Base-by-base conservation (phyloP, 2,888 invertebrate species). In the Chromoteleia sp. region DNA sequence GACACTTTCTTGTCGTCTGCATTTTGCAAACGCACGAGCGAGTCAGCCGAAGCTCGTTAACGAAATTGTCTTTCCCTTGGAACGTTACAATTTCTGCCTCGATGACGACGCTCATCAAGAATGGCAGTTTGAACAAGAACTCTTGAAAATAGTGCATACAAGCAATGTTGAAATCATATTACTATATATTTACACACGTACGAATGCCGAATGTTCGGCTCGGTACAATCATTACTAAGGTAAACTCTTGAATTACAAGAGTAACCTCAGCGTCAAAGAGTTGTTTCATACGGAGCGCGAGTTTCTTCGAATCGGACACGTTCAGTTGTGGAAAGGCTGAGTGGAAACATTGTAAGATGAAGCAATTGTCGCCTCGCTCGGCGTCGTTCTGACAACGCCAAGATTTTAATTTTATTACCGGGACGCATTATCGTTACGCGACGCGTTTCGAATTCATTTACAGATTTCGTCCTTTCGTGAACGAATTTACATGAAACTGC, bases 191-290 rank as follows among this genome's bases (percentile, higher is more conserved):
- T 80, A 50, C 73, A 63, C 58, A 68, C 76, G 78, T 74, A 82
- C 80, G 81, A 77, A 65, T 75, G 71, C 78, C 80, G 82, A 83
- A 52, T 65, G 67, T 73, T 67, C 58, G 50, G 81, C 78, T 84
- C 83, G 81, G 84, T 87, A 81, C 82, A 54, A 67, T 84, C 81
- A 84, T 86, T 84, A 83, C 78, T 70, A 78, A 83, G 84, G 85
- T 84, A 85, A 86, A 87, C 84, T 83, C 82, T 75, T 70, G 82
- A 84, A 85, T 85, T 87, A 84, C 84, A 79, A 82, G 68, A 73
- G 52, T 17, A 71, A 71, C 54, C 61, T 33, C 63, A 41, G 71
- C 17, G 12, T 12, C 45, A 63, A 68, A 45, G 77, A 33, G 43
- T 70, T 54, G 21, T 33, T 33, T 48, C 19, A 15, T 14, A 45